Evolutionary conservation across 2,797 vertebrate genomes (phyloP).

Genomic region (Poeciliopsis turneri): DNA sequence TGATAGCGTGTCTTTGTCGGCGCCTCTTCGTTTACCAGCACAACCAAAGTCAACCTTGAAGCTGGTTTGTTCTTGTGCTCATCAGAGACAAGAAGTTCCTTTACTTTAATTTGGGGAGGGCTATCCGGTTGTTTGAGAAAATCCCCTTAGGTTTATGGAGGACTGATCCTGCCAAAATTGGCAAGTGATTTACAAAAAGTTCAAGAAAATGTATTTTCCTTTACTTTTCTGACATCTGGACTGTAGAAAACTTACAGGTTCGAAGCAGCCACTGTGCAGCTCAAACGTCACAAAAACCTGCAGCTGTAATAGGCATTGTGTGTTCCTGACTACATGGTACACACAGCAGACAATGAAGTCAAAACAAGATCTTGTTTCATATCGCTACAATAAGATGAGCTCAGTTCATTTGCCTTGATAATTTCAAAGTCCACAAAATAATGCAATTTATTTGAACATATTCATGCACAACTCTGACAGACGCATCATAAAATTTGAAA

Average conservation of each 20-base stretch:
- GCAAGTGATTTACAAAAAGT: background rate
- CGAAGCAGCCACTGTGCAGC: background rate
- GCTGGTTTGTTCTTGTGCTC: constrained; percentile 31
- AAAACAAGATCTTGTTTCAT: background rate
- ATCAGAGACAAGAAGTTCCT: constrained; percentile 42
- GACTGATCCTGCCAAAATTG: too few species aligned
- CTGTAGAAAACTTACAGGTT: background rate
- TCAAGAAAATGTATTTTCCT: too few species aligned
- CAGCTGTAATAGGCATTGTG: background rate
- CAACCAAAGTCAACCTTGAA: constrained; percentile 22
- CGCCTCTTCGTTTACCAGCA: constrained; percentile 11
- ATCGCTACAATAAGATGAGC: background rate
- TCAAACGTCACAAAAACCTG: background rate
- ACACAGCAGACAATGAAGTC: background rate
- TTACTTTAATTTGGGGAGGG: constrained; percentile 10
- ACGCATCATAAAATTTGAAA: background rate
- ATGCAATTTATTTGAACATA: background rate
- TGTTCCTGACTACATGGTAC: background rate
- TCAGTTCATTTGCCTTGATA: background rate
- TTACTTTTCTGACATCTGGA: background rate
- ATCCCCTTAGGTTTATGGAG: constrained; percentile 47
- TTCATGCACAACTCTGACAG: background rate
- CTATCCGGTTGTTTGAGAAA: constrained; percentile 40
- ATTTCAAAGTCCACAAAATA: background rate
- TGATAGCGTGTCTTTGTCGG: constrained; percentile 25